A percentile compares a stretch with the other conserved stretches of the same genome.
Evolutionary conservation across 2,888 invertebrate species (phyloP).

Genomic region (Thumatha senex): DNA sequence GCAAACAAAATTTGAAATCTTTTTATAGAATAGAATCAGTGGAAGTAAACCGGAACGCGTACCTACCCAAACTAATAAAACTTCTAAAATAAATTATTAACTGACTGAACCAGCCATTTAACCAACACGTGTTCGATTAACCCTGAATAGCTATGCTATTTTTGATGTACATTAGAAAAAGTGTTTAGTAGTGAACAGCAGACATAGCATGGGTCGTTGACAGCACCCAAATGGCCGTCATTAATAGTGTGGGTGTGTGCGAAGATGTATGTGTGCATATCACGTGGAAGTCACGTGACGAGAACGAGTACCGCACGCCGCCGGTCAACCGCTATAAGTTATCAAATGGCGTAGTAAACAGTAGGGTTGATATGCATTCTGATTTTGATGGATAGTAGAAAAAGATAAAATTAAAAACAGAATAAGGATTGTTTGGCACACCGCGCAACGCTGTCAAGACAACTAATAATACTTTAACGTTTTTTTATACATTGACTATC

Average conservation of each 20-base stretch:
- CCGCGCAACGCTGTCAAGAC: no score
- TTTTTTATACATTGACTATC: no score
- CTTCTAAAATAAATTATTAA: not conserved
- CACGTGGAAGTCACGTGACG: slow-evolving; percentile 8
- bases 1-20: no score
- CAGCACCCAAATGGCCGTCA: slow-evolving; percentile 1
- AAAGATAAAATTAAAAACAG: not conserved
- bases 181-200: not conserved
- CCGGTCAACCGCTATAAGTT: slow-evolving; percentile 4
- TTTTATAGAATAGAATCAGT: no score
- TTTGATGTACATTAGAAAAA: not conserved
- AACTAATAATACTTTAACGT: no score
- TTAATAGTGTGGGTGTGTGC: not conserved
- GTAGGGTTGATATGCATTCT: not conserved
- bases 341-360: not conserved
- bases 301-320: not conserved
- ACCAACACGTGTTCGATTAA: not conserved
- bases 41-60: no score
- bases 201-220: slow-evolving; percentile 2
- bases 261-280: not conserved
- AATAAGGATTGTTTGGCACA: no score
- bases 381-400: not conserved
- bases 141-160: not conserved
- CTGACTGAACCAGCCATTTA: not conserved
- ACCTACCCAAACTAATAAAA: no score